Evolutionary conservation across 64 coral and sea anemone species (phyloP).

Genomic region (Dendronephthya gigantea): DNA sequence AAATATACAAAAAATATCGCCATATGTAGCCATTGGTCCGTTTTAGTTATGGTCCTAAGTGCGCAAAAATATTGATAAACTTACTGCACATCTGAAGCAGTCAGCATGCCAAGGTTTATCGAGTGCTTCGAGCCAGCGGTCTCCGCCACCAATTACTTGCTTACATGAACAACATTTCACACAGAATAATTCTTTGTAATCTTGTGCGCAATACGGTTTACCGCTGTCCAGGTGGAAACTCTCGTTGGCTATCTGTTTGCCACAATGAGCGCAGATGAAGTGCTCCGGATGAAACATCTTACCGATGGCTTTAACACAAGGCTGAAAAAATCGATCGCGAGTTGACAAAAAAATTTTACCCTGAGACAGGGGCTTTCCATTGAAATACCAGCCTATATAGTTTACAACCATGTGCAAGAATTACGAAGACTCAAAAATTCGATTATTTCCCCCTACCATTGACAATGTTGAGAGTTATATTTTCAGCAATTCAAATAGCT

Average conservation of each 20-base stretch:
- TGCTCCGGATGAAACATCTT: constrained; percentile 96
- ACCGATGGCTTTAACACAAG: constrained; percentile 93
- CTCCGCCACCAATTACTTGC: constrained; percentile 72
- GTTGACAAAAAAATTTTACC: too few species aligned
- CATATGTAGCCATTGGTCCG: too few species aligned
- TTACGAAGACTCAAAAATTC: too few species aligned
- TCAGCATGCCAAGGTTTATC: constrained; percentile 75
- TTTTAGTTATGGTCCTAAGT: too few species aligned
- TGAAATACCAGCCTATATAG: too few species aligned
- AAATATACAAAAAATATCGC: too few species aligned
- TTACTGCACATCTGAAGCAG: constrained; percentile 95
- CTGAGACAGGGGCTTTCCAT: too few species aligned
- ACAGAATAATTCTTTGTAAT: constrained; percentile 78
- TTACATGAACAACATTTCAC: constrained; percentile 74
- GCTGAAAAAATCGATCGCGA: constrained; percentile 56
- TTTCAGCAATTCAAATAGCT: too few species aligned
- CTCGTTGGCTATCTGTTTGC: constrained; percentile 67
- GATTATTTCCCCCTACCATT: too few species aligned
- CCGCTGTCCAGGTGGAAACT: constrained; percentile 91
- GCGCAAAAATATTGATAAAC: not conserved
- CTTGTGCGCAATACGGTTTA: constrained; percentile 77
- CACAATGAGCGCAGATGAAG: constrained; percentile 72
- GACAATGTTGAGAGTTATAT: too few species aligned
- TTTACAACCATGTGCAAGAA: too few species aligned
- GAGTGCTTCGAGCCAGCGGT: constrained; percentile 94